Evolutionary conservation across 2,113 vertebrate genomes (phyloP), one percentile per base, ranked within the genome.

Genomic region (Leptodactylus fuscus): DNA sequence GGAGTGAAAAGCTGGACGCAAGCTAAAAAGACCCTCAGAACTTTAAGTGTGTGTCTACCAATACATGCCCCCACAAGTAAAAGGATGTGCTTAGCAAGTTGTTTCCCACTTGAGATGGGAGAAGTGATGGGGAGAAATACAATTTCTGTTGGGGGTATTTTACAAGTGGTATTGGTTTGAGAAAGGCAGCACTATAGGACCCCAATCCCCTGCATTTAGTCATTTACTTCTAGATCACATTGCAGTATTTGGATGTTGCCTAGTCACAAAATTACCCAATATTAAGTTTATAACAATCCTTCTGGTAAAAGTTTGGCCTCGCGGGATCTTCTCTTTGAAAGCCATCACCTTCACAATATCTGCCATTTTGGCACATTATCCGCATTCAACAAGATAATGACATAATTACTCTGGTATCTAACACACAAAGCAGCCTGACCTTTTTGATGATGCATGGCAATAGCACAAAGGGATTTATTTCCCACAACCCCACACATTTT

Each of bases 391-490:
- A 77, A 32, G 36, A 84, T 76, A 76, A 84, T 58, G 65, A 55
- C 71, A 76, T 76, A 73, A 82, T 82, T 82, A 73, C 81, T 73
- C 29, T 58, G 48, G 49, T 34, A 73, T 58, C 49, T 27, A 73
- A 55, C 65, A 44, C 69, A 58, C 48, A 58, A 38, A 82, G 69
- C 81, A 71, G 81, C 22, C 1, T 82, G 81, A 82, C 81, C 81
- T 82, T 82, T 82, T 12, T 48, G 29, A 70, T 81, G 80, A 81
- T 81, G 62, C 80, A 81, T 81, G 80, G 46, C 62, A 70, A 73
- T 55, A 55, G 69, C 24, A 73, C 69, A 76, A 74, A 58, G 60
- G 38, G 38, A 65, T 84, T 76, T 76, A 76, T 49, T 67, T 62
- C 24, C 9, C 46, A 15, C 34, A n/a, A n/a, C 24, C 24, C 24